Conservation (phyloP, 2,888 invertebrate genomes). For the Himalopsyche japonica region DNA sequence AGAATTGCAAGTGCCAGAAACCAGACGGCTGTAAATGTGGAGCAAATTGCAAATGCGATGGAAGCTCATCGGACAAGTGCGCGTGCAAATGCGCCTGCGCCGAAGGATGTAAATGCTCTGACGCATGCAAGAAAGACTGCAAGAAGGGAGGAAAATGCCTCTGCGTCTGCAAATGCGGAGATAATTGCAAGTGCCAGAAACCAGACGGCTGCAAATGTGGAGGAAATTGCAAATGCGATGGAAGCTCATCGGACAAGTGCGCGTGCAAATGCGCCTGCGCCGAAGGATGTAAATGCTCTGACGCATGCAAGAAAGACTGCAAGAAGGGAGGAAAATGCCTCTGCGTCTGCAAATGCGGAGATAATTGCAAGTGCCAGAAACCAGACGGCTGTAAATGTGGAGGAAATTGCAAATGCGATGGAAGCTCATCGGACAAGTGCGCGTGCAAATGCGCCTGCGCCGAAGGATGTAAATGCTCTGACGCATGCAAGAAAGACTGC, state of each 20-base stretch:
- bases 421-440: neutral
- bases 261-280: constrained; percentile 26
- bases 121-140: constrained; percentile 25
- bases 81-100: constrained; percentile 30
- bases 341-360: constrained; percentile 25
- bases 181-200: constrained; percentile 28
- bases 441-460: constrained; percentile 31
- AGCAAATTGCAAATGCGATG: constrained; percentile 12
- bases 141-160: constrained; percentile 17
- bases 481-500: constrained; percentile 2
- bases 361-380: constrained; percentile 21
- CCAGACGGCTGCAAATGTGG: constrained; percentile 30
- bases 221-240: constrained; percentile 15
- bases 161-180: constrained; percentile 32
- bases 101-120: constrained; percentile 32
- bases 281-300: constrained; percentile 18
- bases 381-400: constrained; percentile 31
- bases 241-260: neutral
- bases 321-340: constrained; percentile 13
- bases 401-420: constrained; percentile 16
- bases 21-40: neutral
- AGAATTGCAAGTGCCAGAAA: constrained; percentile 19
- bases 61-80: neutral
- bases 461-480: constrained; percentile 26
- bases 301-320: neutral